These are phyloP conservation scores for Diplogasteroides magnus DNA, from an alignment of 1,140 invertebrate genomes.

Conservation along the genomic window DNA sequence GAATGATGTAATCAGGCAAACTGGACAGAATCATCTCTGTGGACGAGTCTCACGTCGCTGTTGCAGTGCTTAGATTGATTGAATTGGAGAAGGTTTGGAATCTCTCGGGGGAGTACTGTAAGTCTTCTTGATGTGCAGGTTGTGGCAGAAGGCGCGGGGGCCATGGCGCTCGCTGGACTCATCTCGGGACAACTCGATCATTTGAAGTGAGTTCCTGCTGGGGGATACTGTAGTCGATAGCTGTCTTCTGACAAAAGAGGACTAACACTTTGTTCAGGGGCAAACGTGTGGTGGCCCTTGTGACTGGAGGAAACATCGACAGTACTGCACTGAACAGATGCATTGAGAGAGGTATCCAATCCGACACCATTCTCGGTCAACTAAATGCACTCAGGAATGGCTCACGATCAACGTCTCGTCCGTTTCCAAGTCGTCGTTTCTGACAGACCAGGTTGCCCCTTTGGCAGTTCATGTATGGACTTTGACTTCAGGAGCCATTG, in stretches of 20 bases:
- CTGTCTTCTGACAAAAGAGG: slow-evolving; percentile 3
- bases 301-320: slow-evolving; percentile 86
- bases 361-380: background rate
- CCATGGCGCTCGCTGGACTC: slow-evolving; percentile 75
- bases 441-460: slow-evolving; percentile 73
- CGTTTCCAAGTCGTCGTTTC: slow-evolving; percentile 73
- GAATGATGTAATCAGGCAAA: background rate
- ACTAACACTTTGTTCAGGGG: slow-evolving; percentile 5
- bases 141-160: slow-evolving; percentile 83
- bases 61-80: slow-evolving; percentile 75
- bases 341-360: slow-evolving; percentile 66
- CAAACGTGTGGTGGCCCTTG: slow-evolving; percentile 69
- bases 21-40: slow-evolving; percentile 36
- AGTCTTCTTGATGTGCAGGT: slow-evolving; percentile 55
- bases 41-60: slow-evolving; percentile 67
- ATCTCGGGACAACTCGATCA: slow-evolving; percentile 74
- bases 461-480: background rate
- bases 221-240: background rate
- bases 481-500: slow-evolving; percentile 59
- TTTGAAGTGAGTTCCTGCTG: slow-evolving; percentile 57
- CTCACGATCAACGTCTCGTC: slow-evolving; percentile 71
- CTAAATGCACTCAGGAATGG: slow-evolving; percentile 59
- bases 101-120: background rate
- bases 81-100: slow-evolving; percentile 70
- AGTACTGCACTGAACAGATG: slow-evolving; percentile 78